Evolutionary conservation across 2,113 vertebrate genomes (phyloP).

Genomic region (Acrocephalus arundinaceus): DNA sequence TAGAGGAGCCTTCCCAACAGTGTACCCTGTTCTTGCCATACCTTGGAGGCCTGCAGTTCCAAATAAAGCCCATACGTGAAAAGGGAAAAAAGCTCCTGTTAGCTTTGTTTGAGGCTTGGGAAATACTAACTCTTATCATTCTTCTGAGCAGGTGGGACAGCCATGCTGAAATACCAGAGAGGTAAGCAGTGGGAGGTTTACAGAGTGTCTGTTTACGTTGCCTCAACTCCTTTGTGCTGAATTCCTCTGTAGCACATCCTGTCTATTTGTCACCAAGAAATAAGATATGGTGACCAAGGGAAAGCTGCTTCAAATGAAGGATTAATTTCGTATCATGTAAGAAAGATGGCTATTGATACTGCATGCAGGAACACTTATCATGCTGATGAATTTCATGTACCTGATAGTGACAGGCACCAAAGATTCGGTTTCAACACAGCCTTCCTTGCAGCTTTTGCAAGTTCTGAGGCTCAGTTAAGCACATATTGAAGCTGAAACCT

Average conservation of each 20-base stretch:
- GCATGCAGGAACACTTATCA: constrained; percentile 33
- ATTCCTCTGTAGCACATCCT: not conserved
- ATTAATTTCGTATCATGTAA: constrained; percentile 21
- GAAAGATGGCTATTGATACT: constrained; percentile 31
- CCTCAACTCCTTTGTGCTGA: not conserved
- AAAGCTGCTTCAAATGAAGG: constrained; percentile 10
- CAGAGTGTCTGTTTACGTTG: not conserved
- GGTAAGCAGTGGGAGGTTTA: not conserved
- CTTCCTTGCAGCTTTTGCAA: not conserved
- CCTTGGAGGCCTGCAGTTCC: not conserved
- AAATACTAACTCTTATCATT: not conserved
- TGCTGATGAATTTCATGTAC: constrained; percentile 40
- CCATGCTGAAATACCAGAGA: not conserved
- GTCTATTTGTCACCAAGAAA: constrained; percentile 34
- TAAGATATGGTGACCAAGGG: constrained; percentile 46
- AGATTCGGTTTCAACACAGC: not conserved
- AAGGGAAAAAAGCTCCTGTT: not conserved
- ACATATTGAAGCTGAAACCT: not conserved
- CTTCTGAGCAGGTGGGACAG: not conserved
- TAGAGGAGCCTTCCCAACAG: not conserved
- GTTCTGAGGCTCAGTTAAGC: not conserved
- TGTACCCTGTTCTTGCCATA: not conserved
- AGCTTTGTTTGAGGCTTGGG: not conserved
- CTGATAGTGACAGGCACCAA: not conserved
- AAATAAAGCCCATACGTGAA: not conserved